Percentiles rank a stretch among this genome's conserved stretches.
Evolutionary conservation across 1,140 invertebrate genomes (phyloP).

Genomic region (Cecropterus lyciades): DNA sequence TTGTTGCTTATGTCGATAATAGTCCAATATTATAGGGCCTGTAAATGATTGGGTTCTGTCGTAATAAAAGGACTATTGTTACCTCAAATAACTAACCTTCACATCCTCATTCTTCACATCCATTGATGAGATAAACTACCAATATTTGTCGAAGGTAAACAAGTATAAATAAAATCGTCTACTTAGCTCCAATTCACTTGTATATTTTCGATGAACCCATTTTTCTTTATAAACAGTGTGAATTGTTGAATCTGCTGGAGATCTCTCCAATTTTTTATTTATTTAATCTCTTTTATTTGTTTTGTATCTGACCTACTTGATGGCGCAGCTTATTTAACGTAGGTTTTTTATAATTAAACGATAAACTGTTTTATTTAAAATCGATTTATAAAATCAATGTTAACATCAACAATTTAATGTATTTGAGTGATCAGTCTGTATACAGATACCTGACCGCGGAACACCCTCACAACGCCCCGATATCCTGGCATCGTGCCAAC

Average conservation of each 20-base stretch:
- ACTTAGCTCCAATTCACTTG: too few relatives aligned
- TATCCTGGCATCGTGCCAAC: conserved; percentile 15
- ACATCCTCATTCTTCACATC: too few relatives aligned
- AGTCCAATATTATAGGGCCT: too few relatives aligned
- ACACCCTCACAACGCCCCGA: conserved; percentile 30
- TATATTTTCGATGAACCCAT: background rate
- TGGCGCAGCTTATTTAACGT: background rate
- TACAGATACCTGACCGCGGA: conserved; percentile 40
- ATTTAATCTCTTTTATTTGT: conserved; percentile 5
- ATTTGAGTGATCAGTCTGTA: conserved; percentile 20
- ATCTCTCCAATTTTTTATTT: conserved; percentile 8
- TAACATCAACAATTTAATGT: conserved; percentile 11
- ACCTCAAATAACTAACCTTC: too few relatives aligned
- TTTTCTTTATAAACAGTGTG: background rate
- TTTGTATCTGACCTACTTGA: conserved; percentile 1
- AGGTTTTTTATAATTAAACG: conserved; percentile 13
- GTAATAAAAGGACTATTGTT: too few relatives aligned
- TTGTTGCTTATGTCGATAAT: too few relatives aligned
- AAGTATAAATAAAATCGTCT: too few relatives aligned
- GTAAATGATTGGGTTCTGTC: too few relatives aligned
- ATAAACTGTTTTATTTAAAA: conserved; percentile 3
- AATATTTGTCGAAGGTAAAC: too few relatives aligned
- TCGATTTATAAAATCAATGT: conserved; percentile 11
- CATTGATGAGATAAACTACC: too few relatives aligned
- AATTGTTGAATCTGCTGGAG: background rate